Base-by-base conservation (phyloP, 2,888 invertebrate genomes). In the Hypolimnas misippus region DNA sequence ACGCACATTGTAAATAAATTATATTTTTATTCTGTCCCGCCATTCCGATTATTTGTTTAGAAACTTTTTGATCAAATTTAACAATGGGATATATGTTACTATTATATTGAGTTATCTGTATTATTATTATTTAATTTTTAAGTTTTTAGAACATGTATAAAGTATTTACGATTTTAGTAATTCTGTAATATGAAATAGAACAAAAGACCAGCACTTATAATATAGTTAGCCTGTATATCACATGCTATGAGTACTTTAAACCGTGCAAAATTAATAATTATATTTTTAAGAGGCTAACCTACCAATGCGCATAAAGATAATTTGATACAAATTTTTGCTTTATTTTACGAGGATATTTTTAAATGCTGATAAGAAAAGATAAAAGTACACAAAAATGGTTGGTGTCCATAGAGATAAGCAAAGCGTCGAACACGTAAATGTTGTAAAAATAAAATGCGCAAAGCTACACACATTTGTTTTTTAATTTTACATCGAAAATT, bases 401-500 rank as follows among this genome's bases (percentile, higher is more conserved):
- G 21, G 54, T 57, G 58, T 57, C 58, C 57, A 55, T 63, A 60
- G 57, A 59, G 31, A 55, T 65, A 65, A 65, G 82, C 82, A 79
- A 38, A 79, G 77, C 81, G 77, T 62, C 56, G n/a, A 54, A 40
- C 31, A 40, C 42, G 25, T 35, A 54, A 52, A 82, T 78, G 78
- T 73, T 65, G 62, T 66, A 55, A 68, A 57, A 57, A 60, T 65
- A 54, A 65, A 65, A 56, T 73, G 72, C 69, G 79, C 82, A 83
- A 69, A 75, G 50, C 58, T 59, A 64, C 58, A 78, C 58, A 78
- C 80, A 81, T 74, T 70, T 76, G 25, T 82, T 82, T 85, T 88
- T 85, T 86, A 81, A 86, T 89, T 89, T 90, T 89, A 89, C 89
- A 90, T 90, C 87, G 89, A 90, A 88, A 79, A 77, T 77, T 82